A percentile compares a stretch with the other conserved stretches of the same genome.
phyloP scores from a whole-genome alignment of 1,140 invertebrate genomes.

The Drosophila gunungcola region DNA sequence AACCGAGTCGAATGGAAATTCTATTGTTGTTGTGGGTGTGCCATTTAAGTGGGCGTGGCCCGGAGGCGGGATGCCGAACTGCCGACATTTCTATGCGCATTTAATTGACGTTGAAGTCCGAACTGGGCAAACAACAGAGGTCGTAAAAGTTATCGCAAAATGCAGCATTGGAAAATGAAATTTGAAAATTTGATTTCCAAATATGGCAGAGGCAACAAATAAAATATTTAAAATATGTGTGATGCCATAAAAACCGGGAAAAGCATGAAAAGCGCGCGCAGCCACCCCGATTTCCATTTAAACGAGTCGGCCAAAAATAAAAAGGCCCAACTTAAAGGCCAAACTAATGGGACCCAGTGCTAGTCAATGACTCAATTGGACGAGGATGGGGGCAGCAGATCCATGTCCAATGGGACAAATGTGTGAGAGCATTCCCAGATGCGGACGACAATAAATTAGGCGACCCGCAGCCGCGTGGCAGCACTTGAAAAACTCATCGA shows the following conservation, averaged over 20 bases:
- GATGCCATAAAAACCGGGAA: slow-evolving; percentile 43
- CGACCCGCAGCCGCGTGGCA: slow-evolving; percentile 73
- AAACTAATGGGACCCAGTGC: slow-evolving; percentile 59
- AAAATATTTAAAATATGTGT: slow-evolving; percentile 66
- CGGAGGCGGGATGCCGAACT: neutral
- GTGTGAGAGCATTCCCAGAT: slow-evolving; percentile 43
- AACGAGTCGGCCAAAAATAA: slow-evolving; percentile 55
- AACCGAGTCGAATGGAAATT: slow-evolving; percentile 67
- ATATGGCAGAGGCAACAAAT: slow-evolving; percentile 51
- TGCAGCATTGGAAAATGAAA: slow-evolving; percentile 50
- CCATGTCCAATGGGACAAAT: too few relatives aligned
- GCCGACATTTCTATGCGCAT: slow-evolving; percentile 40
- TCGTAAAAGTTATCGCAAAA: slow-evolving; percentile 79
- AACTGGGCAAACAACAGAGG: slow-evolving; percentile 55
- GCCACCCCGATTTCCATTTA: slow-evolving; percentile 67
- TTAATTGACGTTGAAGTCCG: slow-evolving; percentile 70
- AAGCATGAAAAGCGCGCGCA: slow-evolving; percentile 1
- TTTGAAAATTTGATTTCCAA: slow-evolving; percentile 78
- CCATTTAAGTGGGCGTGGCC: slow-evolving; percentile 12
- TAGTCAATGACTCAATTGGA: slow-evolving; percentile 81
- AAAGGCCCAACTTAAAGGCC: slow-evolving; percentile 42
- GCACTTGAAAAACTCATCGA: slow-evolving; percentile 68
- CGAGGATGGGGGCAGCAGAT: slow-evolving; percentile 3
- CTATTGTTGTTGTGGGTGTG: slow-evolving; percentile 57
- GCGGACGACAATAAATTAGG: slow-evolving; percentile 69